phyloP scores from a whole-genome alignment of 2,888 invertebrate species.

The Thecophora atra region DNA sequence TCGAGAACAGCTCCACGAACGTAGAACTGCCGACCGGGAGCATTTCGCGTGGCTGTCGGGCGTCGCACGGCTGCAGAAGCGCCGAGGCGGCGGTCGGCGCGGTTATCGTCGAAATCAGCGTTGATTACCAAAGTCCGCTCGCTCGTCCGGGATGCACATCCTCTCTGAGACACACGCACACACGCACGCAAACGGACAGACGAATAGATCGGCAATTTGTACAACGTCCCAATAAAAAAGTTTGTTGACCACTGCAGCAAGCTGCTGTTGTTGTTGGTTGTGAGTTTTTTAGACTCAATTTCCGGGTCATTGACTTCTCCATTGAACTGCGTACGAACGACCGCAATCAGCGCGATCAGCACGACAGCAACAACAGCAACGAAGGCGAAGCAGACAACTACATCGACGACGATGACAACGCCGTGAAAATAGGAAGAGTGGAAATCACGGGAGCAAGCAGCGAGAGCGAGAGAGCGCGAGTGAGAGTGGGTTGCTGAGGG shows the following conservation, averaged over 20 bases:
- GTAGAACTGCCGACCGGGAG: background rate
- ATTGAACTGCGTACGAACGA: slow-evolving; percentile 59
- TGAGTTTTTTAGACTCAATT: slow-evolving; percentile 62
- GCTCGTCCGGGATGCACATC: slow-evolving; percentile 8
- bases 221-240: slow-evolving; percentile 28
- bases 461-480: slow-evolving; percentile 2
- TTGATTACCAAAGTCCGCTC: slow-evolving; percentile 28
- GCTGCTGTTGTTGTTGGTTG: slow-evolving; percentile 47
- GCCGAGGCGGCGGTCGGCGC: background rate
- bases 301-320: slow-evolving; percentile 66
- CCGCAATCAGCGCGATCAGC: slow-evolving; percentile 41
- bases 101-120: slow-evolving; percentile 25
- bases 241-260: slow-evolving; percentile 30
- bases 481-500: background rate
- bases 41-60: background rate
- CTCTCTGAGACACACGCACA: background rate
- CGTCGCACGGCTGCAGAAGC: background rate
- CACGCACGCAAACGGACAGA: slow-evolving; percentile 4
- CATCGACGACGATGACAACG: background rate
- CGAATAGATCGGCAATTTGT: slow-evolving; percentile 33
- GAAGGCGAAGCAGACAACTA: background rate
- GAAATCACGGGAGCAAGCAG: slow-evolving; percentile 11
- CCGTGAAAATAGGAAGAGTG: background rate
- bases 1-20: slow-evolving; percentile 11
- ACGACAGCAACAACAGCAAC: slow-evolving; percentile 15